These are phyloP conservation scores for Zoanthus gigantus DNA, from an alignment of 92 coral and sea anemone genomes.

Conservation along the genomic window DNA sequence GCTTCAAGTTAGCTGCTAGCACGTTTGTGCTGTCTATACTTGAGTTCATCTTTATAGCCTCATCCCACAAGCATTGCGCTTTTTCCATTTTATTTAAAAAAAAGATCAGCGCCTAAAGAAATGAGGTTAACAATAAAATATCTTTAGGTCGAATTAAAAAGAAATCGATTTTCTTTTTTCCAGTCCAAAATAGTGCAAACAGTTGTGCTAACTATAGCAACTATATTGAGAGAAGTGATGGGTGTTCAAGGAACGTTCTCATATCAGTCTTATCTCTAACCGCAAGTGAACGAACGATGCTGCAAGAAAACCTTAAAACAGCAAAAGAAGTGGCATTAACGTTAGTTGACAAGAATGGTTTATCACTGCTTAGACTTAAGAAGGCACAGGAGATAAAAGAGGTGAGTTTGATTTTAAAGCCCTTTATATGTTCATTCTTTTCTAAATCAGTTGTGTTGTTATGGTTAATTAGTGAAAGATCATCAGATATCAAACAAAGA, in stretches of 20 bases:
- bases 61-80: too few species aligned
- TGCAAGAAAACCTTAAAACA: slow-evolving; percentile 59
- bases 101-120: too few species aligned
- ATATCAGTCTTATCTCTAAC: slow-evolving; percentile 61
- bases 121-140: too few species aligned
- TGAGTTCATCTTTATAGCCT: too few species aligned
- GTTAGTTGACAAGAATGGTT: slow-evolving; percentile 71
- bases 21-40: too few species aligned
- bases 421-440: not conserved
- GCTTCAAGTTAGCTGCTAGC: too few species aligned
- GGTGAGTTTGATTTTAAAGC: not conserved
- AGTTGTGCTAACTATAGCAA: not conserved
- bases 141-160: too few species aligned
- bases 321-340: slow-evolving; percentile 88
- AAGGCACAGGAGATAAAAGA: slow-evolving; percentile 3
- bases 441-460: not conserved
- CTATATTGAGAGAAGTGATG: not conserved
- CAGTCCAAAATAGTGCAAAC: not conserved
- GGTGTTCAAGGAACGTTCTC: slow-evolving; percentile 1
- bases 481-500: too few species aligned
- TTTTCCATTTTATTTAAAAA: too few species aligned
- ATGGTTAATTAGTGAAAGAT: too few species aligned
- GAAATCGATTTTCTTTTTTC: not conserved
- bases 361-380: slow-evolving; percentile 71
- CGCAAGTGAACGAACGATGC: slow-evolving; percentile 50